phyloP scores from a whole-genome alignment of 2,113 vertebrate genomes.

The Opisthocomus hoazin region DNA sequence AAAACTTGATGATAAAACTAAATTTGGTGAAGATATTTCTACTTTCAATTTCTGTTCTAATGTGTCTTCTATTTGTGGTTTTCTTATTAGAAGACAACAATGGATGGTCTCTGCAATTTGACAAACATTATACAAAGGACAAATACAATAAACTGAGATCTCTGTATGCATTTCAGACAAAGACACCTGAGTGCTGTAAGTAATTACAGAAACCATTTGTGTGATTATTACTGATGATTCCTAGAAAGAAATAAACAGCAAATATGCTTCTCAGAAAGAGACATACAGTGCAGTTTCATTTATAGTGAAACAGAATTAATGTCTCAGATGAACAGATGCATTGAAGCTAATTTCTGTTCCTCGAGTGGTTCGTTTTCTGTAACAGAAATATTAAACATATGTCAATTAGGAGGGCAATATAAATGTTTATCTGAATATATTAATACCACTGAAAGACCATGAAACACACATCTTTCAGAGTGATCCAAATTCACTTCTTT shows the following conservation, averaged over 20 bases:
- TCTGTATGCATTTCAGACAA: constrained; percentile 61
- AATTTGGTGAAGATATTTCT: neutral
- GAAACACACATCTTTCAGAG: neutral
- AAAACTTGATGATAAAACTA: neutral
- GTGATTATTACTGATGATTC: neutral
- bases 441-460: neutral
- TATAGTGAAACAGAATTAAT: neutral
- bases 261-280: neutral
- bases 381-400: neutral
- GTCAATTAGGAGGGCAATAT: neutral
- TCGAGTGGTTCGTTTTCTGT: neutral
- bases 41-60: neutral
- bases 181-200: constrained; percentile 84
- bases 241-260: neutral
- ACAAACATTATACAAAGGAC: constrained; percentile 79
- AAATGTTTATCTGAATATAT: neutral
- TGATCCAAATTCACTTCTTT: neutral
- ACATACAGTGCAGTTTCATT: neutral
- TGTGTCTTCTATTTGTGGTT: neutral
- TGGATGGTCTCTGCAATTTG: constrained; percentile 90
- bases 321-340: neutral
- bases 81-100: constrained; percentile 86
- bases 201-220: constrained; percentile 24
- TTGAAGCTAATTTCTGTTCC: neutral
- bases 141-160: constrained; percentile 70